Evolutionary conservation across 1,140 invertebrate genomes (phyloP), one percentile per base, ranked within the genome.

Genomic region (Platyscapa corneri): DNA sequence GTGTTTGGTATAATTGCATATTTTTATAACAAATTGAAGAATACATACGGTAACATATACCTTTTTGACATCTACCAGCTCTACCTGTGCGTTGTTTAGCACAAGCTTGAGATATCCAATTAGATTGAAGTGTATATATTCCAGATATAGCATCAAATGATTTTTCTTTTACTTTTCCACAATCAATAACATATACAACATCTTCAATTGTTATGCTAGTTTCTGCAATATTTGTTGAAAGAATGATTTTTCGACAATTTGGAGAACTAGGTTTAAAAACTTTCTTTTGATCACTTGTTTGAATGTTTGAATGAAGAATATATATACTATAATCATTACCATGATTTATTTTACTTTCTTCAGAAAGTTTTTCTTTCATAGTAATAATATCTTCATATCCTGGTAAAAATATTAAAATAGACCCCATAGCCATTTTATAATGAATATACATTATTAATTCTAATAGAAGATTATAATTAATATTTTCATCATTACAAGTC

Each of bases 211-310:
- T 99, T 34, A 99, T 96, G 87, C 97, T 97, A 0, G 98, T 99
- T 92, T 99, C 98, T 0, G 98, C 97, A 87, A 99, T 98, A 90
- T 99, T 98, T 0, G 98, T 99, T 0, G 97, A 96, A 0, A 99
- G 94, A 77, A 99, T 97, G 56, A 99, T 96, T 93, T 98, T 98
- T 42, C 97, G 94, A 0, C 94, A 93, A 23, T 95, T 95, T 6
- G 91, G 88, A 0, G 95, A 94, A 49, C 95, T 92, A 0, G 94
- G 93, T 23, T 95, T 94, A 89, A 99, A 98, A 0, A 97, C 96
- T 82, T 95, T 94, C 88, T 96, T 96, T 89, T 98, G 97, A 90
- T 98, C 96, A 6, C 93, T 88, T 0, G 95, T 96, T 89, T 97
- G 96, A 95, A 98, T 97, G 87, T 96, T 96, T 23, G 97, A 97